These are phyloP conservation scores for Gnathonemus echidnorhynchus DNA, from an alignment of 2,113 vertebrate genomes.

Conservation along the genomic window DNA sequence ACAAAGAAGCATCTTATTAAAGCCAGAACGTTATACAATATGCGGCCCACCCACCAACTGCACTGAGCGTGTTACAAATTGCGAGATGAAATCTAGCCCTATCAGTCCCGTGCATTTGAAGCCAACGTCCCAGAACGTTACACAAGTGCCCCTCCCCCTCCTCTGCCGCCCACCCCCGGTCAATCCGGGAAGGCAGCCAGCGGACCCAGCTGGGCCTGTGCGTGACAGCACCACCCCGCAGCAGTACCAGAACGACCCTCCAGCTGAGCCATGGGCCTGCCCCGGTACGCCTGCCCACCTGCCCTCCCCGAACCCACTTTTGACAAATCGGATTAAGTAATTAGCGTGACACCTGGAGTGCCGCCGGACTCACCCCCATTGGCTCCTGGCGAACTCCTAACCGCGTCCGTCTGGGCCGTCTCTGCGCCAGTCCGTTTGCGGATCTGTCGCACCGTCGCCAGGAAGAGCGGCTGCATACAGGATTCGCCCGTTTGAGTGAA, in stretches of 20 bases:
- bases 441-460: neutral
- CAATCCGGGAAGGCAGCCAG: neutral
- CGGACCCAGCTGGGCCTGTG: neutral
- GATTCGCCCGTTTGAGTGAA: neutral
- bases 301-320: neutral
- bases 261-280: neutral
- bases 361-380: neutral
- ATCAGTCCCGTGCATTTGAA: neutral
- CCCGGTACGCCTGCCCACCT: neutral
- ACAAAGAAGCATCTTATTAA: neutral
- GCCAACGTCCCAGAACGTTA: constrained; percentile 8
- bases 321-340: constrained; percentile 11
- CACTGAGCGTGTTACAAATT: neutral
- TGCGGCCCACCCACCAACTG: neutral
- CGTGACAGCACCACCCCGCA: neutral
- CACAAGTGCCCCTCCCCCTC: neutral
- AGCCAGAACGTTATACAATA: neutral
- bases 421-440: neutral
- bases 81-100: neutral
- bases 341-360: neutral
- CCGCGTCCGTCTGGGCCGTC: neutral
- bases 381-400: neutral
- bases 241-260: neutral
- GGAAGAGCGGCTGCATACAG: neutral
- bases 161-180: neutral